phyloP scores from a whole-genome alignment of 2,888 invertebrate genomes.

The Calephelis perditalis region DNA sequence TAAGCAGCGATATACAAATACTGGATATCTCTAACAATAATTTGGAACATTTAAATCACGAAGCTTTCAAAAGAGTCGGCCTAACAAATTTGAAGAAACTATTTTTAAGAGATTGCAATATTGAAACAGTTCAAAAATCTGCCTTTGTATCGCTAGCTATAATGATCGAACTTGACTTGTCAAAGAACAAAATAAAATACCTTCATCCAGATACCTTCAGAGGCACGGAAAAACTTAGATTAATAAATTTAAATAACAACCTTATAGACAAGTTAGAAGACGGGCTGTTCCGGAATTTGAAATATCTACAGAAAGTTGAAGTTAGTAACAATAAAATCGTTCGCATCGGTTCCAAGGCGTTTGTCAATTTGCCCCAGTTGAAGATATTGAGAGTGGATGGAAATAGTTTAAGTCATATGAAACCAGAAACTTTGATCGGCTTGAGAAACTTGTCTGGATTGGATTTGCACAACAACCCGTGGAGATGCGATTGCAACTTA shows the following conservation, averaged over 20 bases:
- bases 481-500: constrained; percentile 93
- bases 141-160: constrained; percentile 87
- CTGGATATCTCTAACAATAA: constrained; percentile 86
- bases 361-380: constrained; percentile 82
- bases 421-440: constrained; percentile 81
- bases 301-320: constrained; percentile 86
- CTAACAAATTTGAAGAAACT: constrained; percentile 90
- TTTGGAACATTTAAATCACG: constrained; percentile 79
- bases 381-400: constrained; percentile 84
- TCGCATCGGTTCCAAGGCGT: constrained; percentile 83
- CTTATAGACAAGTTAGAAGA: constrained; percentile 84
- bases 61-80: constrained; percentile 83
- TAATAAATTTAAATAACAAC: constrained; percentile 87
- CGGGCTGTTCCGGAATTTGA: constrained; percentile 85
- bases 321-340: constrained; percentile 87
- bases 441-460: constrained; percentile 85
- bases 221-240: constrained; percentile 84
- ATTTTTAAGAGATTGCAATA: constrained; percentile 84
- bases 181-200: constrained; percentile 82
- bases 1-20: constrained; percentile 85
- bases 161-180: constrained; percentile 90
- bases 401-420: constrained; percentile 86
- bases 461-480: constrained; percentile 88
- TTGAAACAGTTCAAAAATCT: constrained; percentile 82
- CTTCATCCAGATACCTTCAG: constrained; percentile 85